Evolutionary conservation across 2,113 vertebrate species (phyloP), one percentile per base, ranked within the genome.

Genomic region (Muntiacus muntjak): DNA sequence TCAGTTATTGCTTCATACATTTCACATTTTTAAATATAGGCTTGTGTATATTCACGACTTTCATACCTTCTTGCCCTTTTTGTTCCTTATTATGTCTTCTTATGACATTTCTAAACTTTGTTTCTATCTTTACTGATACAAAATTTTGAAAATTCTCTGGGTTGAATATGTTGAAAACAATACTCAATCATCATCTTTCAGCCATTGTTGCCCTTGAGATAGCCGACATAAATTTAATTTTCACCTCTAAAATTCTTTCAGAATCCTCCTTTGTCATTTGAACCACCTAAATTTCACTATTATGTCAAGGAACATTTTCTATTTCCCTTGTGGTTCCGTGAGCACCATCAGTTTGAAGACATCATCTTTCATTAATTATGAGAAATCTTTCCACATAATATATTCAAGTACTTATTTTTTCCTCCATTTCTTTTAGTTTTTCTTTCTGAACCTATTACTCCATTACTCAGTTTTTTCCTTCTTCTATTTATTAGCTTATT

Each of bases 131-230:
- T 47, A 82, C 21, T 60, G 3, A 88, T 62, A 47, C 1, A 76
- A 76, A 40, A 2, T 62, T 36, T 55, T 36, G 11, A 76, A 19
- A 76, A 78, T 45, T 78, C 14, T 88, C 26, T 40, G 40, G 43
- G n/a, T 43, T 58, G 12, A 55, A 50, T n/a, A 84, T 15, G 40
- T 28, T 89, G 16, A 71, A 97, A 93, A 28, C 57, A 67, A 25
- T 6, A 54, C 4, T 30, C 54, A 83, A 6, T 28, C 4, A 33
- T 43, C 33, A 58, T n/a, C 50, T 40, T 62, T 1, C 1, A 26
- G 11, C 54, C 23, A 71, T 30, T 84, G 7, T 26, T 78, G 30
- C 11, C 64, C 36, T 85, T 92, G 2, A 67, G 5, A 62, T 52
- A 85, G 28, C 40, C 15, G 40, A 67, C 47, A 19, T 50, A 43